Evolutionary conservation across 1,140 invertebrate species (phyloP).

Genomic region (Potamilus streckersoni): DNA sequence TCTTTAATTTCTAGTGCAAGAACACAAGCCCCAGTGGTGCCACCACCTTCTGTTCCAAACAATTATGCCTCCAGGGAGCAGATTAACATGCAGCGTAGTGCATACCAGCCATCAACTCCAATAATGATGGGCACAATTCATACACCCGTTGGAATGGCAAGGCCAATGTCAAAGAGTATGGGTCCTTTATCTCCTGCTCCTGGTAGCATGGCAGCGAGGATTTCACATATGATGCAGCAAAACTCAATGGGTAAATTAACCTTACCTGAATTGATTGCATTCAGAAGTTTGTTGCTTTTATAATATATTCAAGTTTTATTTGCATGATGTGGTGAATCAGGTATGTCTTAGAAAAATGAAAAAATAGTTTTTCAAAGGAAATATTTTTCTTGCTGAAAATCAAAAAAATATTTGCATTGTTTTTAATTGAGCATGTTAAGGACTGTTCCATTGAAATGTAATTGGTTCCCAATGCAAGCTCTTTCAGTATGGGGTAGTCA

Average conservation of each 20-base stretch:
- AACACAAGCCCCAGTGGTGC: slow-evolving; percentile 89
- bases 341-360: too few relatives aligned
- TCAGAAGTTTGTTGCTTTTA: too few relatives aligned
- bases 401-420: too few relatives aligned
- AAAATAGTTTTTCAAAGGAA: too few relatives aligned
- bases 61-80: slow-evolving; percentile 14
- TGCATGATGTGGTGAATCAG: too few relatives aligned
- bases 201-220: slow-evolving; percentile 28
- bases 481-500: too few relatives aligned
- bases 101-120: slow-evolving; percentile 15
- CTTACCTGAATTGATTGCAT: background rate
- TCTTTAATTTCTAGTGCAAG: slow-evolving; percentile 64
- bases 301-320: too few relatives aligned
- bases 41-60: slow-evolving; percentile 87
- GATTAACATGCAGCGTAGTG: slow-evolving; percentile 5
- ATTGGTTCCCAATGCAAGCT: too few relatives aligned
- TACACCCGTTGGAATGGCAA: slow-evolving; percentile 76
- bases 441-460: too few relatives aligned
- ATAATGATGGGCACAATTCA: slow-evolving; percentile 36
- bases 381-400: too few relatives aligned
- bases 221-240: slow-evolving; percentile 34
- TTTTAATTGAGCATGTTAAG: too few relatives aligned
- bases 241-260: slow-evolving; percentile 43
- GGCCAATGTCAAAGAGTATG: slow-evolving; percentile 71
- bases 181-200: slow-evolving; percentile 27